Evolutionary conservation across 1,140 invertebrate species (phyloP).

Genomic region (Artemia franciscana): DNA sequence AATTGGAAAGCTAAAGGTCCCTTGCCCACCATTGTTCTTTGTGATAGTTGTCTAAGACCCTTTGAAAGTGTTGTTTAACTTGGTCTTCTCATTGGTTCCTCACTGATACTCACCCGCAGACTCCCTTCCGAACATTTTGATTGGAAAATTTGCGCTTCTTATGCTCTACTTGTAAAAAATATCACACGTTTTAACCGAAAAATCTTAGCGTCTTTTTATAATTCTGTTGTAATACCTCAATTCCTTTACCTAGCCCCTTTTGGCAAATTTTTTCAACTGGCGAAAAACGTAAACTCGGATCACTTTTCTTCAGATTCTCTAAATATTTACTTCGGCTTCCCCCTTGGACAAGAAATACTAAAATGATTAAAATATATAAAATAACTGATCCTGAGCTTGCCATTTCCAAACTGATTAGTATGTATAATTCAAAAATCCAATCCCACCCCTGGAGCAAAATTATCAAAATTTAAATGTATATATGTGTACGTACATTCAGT

Average conservation of each 20-base stretch:
- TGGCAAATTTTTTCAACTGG: not conserved
- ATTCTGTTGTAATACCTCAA: not conserved
- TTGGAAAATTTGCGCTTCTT: not conserved
- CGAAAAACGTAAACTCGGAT: not conserved
- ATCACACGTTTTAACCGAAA: not conserved
- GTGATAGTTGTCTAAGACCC: not conserved
- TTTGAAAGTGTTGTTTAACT: not conserved
- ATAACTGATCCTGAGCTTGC: not conserved
- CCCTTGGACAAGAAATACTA: not conserved
- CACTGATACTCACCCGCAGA: not conserved
- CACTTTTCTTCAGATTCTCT: not conserved
- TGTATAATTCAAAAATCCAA: not conserved
- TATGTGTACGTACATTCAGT: not conserved
- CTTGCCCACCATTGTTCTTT: not conserved
- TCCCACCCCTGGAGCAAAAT: not conserved
- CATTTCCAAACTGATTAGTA: not conserved
- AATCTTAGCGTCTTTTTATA: not conserved
- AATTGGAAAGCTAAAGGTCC: not conserved
- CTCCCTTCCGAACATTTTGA: not conserved
- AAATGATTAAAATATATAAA: not conserved
- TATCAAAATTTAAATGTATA: not conserved
- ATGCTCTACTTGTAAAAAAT: not conserved
- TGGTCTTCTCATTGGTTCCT: not conserved
- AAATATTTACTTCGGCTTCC: not conserved
- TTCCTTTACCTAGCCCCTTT: not conserved